Conservation (phyloP, 1,140 invertebrate species). For the Atopsyche davidsoni region DNA sequence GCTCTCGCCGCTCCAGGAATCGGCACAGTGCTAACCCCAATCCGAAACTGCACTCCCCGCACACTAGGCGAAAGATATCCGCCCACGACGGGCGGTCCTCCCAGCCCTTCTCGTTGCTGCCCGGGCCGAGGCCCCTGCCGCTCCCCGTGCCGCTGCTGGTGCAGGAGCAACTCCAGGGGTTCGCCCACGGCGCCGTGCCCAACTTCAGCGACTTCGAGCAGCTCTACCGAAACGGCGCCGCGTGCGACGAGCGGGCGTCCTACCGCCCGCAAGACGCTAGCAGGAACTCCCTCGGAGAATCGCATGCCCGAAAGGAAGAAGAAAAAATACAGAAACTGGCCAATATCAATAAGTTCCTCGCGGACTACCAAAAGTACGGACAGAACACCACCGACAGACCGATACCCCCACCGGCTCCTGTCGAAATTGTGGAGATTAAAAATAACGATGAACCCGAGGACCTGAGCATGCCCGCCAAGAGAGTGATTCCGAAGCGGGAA, state of each 20-base stretch:
- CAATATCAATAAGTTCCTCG: constrained; percentile 35
- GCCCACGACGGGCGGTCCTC: constrained; percentile 86
- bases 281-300: constrained; percentile 41
- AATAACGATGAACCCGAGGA: constrained; percentile 56
- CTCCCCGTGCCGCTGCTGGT: constrained; percentile 42
- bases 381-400: constrained; percentile 31
- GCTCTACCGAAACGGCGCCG: constrained; percentile 43
- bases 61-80: constrained; percentile 84
- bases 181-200: constrained; percentile 50
- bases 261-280: constrained; percentile 36
- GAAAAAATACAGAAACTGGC: constrained; percentile 34
- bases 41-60: constrained; percentile 95
- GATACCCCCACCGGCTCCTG: constrained; percentile 33
- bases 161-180: constrained; percentile 30
- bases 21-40: constrained; percentile 93
- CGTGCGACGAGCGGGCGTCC: constrained; percentile 35
- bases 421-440: constrained; percentile 30
- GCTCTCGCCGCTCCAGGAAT: constrained; percentile 67
- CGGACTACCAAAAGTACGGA: constrained; percentile 32
- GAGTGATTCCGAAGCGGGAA: constrained; percentile 50
- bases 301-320: constrained; percentile 26
- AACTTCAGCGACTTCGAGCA: constrained; percentile 50
- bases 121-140: constrained; percentile 50
- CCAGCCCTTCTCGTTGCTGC: constrained; percentile 72
- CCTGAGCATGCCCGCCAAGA: constrained; percentile 59